Percentiles rank a stretch among this genome's conserved stretches.
phyloP scores from a whole-genome alignment of 2,888 invertebrate genomes.

The Napeogenes sylphis region DNA sequence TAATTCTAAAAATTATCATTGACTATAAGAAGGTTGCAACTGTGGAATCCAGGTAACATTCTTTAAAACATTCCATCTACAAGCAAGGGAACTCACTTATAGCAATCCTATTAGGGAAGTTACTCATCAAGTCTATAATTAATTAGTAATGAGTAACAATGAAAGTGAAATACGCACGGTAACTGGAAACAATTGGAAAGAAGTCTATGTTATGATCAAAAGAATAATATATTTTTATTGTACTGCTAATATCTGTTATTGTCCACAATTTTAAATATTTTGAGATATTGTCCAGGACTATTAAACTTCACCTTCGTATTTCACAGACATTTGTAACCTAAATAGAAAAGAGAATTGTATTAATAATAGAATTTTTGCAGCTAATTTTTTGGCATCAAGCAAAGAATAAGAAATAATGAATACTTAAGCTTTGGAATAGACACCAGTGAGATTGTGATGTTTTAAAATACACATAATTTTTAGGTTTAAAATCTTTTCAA shows the following conservation, averaged over 20 bases:
- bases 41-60: conserved; percentile 71
- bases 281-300: conserved; percentile 2
- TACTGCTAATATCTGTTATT: conserved; percentile 20
- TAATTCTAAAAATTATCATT: conserved; percentile 72
- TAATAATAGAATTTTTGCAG: conserved; percentile 63
- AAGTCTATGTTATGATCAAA: conserved; percentile 8
- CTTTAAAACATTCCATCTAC: conserved; percentile 68
- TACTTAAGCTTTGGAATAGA: conserved; percentile 73
- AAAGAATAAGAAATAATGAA: conserved; percentile 57
- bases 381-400: conserved; percentile 76
- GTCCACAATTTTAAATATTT: conserved; percentile 13
- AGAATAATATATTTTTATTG: conserved; percentile 14
- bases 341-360: conserved; percentile 63
- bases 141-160: conserved; percentile 67
- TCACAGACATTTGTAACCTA: conserved; percentile 61
- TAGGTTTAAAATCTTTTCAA: too few species aligned
- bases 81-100: conserved; percentile 74
- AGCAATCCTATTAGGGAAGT: conserved; percentile 71
- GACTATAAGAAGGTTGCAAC: conserved; percentile 70
- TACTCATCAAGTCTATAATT: conserved; percentile 71
- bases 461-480: conserved; percentile 6
- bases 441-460: conserved; percentile 57
- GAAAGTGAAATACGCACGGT: conserved; percentile 49
- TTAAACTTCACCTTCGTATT: conserved; percentile 41
- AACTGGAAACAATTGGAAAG: conserved; percentile 3